These are phyloP conservation scores for Melopsittacus undulatus DNA, from an alignment of 2,797 vertebrate genomes.

Conservation along the genomic window DNA sequence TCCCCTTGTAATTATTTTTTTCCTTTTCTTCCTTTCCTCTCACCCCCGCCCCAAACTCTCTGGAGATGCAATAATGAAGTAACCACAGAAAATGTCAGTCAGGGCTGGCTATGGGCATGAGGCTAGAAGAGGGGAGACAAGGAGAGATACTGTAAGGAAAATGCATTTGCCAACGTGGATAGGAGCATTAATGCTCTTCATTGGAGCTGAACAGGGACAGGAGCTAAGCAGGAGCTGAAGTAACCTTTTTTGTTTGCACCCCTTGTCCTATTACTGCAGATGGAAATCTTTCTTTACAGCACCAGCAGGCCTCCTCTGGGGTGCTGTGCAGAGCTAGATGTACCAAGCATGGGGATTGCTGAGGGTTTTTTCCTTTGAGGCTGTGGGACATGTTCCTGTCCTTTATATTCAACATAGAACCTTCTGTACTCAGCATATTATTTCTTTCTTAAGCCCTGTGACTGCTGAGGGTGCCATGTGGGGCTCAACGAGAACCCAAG, in stretches of 20 bases:
- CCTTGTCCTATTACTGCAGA: too few relatives aligned
- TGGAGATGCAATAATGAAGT: slow-evolving; percentile 23
- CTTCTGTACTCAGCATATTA: not conserved
- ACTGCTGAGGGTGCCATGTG: not conserved
- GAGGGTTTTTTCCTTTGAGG: not conserved
- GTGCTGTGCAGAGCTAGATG: not conserved
- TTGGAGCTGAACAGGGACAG: not conserved
- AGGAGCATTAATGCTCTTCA: not conserved
- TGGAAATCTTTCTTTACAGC: not conserved
- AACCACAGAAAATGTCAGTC: not conserved
- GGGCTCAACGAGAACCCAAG: not conserved
- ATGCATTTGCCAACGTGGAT: not conserved
- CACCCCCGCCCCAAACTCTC: not conserved
- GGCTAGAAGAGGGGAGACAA: not conserved
- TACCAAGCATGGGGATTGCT: not conserved
- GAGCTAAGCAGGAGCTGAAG: not conserved
- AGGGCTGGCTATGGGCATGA: not conserved
- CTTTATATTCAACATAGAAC: not conserved
- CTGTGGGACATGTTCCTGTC: not conserved
- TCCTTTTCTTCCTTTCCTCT: slow-evolving; percentile 13
- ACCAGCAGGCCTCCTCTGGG: not conserved
- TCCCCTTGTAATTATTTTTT: slow-evolving; percentile 53
- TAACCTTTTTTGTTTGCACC: not conserved
- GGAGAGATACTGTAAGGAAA: not conserved
- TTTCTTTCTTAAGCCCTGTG: not conserved